Conservation (phyloP, 2,113 vertebrate species). For the Urocolius indicus region DNA sequence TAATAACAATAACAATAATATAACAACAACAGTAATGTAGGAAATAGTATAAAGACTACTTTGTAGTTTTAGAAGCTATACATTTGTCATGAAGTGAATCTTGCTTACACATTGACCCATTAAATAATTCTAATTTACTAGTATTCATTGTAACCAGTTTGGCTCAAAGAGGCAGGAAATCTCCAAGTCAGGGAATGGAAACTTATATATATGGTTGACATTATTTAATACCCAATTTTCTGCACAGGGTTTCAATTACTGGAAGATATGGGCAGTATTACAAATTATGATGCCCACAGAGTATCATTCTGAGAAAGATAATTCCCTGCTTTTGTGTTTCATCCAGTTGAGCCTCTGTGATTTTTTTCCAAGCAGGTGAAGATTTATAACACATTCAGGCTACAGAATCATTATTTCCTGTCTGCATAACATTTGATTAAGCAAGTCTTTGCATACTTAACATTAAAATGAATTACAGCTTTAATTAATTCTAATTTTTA, state of each 20-base stretch:
- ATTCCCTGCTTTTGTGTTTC: not conserved
- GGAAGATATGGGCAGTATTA: slow-evolving; percentile 1
- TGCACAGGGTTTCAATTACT: slow-evolving; percentile 16
- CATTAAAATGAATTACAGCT: not conserved
- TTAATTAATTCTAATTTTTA: not conserved
- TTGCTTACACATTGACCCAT: not conserved
- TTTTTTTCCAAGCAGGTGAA: not conserved
- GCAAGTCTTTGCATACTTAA: not conserved
- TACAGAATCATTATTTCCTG: not conserved
- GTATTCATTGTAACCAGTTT: not conserved
- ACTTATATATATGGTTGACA: not conserved
- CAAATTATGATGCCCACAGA: not conserved
- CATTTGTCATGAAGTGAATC: not conserved
- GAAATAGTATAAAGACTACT: not conserved
- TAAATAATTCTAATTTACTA: slow-evolving; percentile 42
- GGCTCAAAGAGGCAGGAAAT: not conserved
- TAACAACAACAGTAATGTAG: not conserved
- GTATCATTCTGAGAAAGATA: slow-evolving; percentile 19
- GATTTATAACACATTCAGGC: not conserved
- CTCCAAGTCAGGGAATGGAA: not conserved
- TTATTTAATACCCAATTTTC: slow-evolving; percentile 35
- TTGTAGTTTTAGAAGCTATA: not conserved
- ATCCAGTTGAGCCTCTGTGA: not conserved
- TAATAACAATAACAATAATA: not conserved
- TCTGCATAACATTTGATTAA: not conserved